Conservation (phyloP, 2,797 vertebrate genomes). For the Hyperoplus immaculatus region DNA sequence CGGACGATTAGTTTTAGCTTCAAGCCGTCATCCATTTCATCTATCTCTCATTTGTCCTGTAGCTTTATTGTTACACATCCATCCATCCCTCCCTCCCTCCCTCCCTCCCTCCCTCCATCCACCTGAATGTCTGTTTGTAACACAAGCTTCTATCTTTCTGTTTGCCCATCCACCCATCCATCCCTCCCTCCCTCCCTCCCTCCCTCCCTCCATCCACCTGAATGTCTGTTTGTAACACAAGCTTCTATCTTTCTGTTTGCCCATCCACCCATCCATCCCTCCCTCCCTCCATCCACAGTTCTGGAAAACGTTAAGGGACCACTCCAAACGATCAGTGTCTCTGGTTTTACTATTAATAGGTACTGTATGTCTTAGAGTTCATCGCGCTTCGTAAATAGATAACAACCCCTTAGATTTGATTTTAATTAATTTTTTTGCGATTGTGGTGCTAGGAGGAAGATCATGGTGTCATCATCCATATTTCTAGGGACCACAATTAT, state of each 20-base stretch:
- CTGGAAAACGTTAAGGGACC: too few relatives aligned
- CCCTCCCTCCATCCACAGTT: too few relatives aligned
- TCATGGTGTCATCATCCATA: not conserved
- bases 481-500: constrained; percentile 24
- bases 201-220: not conserved
- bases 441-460: not conserved
- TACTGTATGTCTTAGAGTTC: too few relatives aligned
- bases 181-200: not conserved
- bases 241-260: too few relatives aligned
- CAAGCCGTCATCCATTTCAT: constrained; percentile 26
- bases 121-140: too few relatives aligned
- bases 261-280: too few relatives aligned
- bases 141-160: too few relatives aligned
- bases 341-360: too few relatives aligned
- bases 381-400: not conserved
- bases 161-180: too few relatives aligned
- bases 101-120: not conserved
- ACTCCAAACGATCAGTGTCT: too few relatives aligned
- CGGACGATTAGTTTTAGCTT: constrained; percentile 51
- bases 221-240: too few relatives aligned
- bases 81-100: constrained; percentile 5
- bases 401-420: constrained; percentile 2
- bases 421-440: not conserved
- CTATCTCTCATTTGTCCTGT: constrained; percentile 19
- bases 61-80: constrained; percentile 20